Conservation (phyloP, 2,797 vertebrate species). For the Salmo trutta region DNA sequence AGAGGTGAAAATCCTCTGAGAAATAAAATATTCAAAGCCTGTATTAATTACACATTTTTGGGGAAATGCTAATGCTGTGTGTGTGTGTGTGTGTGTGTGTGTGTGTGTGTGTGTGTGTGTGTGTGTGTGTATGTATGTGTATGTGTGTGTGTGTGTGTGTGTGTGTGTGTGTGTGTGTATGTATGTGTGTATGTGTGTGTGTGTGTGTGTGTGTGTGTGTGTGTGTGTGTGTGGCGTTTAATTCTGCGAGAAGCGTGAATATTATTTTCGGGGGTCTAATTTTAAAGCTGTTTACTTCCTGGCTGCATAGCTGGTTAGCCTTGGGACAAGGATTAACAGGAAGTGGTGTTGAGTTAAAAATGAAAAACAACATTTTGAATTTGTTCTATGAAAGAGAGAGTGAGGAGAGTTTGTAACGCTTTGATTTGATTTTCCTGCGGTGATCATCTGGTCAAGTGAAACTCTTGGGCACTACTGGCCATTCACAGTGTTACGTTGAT, state of each 20-base stretch:
- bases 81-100: neutral
- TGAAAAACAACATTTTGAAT: neutral
- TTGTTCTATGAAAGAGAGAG: neutral
- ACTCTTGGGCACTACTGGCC: too few species aligned
- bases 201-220: too few species aligned
- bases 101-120: neutral
- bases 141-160: too few species aligned
- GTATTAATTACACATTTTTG: conserved; percentile 3
- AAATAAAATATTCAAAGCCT: conserved; percentile 8
- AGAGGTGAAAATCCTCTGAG: neutral
- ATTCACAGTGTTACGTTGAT: too few species aligned
- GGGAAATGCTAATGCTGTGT: neutral
- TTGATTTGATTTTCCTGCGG: too few species aligned
- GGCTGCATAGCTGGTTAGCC: neutral
- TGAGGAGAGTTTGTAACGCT: too few species aligned
- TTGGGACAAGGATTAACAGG: neutral
- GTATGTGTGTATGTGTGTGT: too few species aligned
- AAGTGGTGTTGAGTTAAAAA: neutral
- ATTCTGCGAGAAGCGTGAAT: too few species aligned
- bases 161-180: too few species aligned
- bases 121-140: too few species aligned
- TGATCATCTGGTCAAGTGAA: too few species aligned
- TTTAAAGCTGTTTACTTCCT: neutral
- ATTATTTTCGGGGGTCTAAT: neutral
- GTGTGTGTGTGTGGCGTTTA: too few species aligned